Base-by-base conservation (phyloP, 2,888 invertebrate genomes). In the Tricholauxania praeusta region DNA sequence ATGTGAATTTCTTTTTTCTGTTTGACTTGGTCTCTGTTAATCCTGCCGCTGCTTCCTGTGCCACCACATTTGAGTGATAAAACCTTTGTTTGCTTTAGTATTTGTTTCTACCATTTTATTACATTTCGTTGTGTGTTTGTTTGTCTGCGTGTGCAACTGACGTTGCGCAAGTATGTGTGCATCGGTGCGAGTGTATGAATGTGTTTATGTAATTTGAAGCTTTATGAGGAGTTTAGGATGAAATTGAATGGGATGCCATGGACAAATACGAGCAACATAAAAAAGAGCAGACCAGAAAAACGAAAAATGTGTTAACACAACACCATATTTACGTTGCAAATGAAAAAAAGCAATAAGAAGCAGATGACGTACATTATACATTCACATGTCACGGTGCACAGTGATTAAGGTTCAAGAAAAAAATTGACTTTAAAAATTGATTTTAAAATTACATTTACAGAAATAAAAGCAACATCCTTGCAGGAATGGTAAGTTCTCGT, bases 191-290 rank as follows among this genome's bases (percentile, higher is more conserved):
- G 2, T n/a, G 22, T 60, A n/a, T n/a, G 22, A 12, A n/a, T 59
- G 22, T 49, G 59, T 49, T 68, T 59, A 59, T 68, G 71, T 73
- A 73, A 72, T 72, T 74, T 71, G 72, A 71, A 70, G 75, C 71
- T 74, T 77, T 74, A 71, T 73, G 51, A 57, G 60, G 48, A 74
- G 75, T 73, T 74, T 70, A 75, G 68, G 1, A 68, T 57, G 59
- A 59, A 68, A 68, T 57, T 68, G 68, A 59, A 68, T 68, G 68
- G 59, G 59, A 68, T 28, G 22, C 59, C 57, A 68, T 53, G 59
- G 68, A 59, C 59, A 68, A 68, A 68, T 39, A 10, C 1, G 39
- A 39, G 39, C 39, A 39, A 39, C 39, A 39, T 39, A 39, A 39
- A 39, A 68, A 49, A 3, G 14, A 22, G n/a, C 14, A 39, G 14